Evolutionary conservation across 2,797 vertebrate species (phyloP).

Genomic region (Chrosomus eos): DNA sequence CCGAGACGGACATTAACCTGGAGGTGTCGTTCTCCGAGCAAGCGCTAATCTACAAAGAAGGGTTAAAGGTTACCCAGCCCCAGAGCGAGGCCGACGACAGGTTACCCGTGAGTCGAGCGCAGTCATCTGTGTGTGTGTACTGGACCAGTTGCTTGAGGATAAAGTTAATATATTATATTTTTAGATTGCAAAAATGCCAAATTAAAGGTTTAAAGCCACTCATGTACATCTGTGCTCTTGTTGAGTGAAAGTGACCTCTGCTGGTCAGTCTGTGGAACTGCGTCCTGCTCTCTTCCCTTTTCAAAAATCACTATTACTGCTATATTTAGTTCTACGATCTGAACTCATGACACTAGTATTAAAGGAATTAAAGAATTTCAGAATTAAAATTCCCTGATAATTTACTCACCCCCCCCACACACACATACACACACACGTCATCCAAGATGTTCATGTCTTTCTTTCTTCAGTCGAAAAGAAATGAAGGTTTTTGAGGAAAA

Average conservation of each 20-base stretch:
- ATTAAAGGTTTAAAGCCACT: background rate
- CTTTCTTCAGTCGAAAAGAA: too few relatives aligned
- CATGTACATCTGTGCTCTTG: background rate
- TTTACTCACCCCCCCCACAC: too few relatives aligned
- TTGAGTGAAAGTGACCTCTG: constrained; percentile 51
- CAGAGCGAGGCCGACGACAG: constrained; percentile 78
- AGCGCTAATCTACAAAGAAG: constrained; percentile 85
- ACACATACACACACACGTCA: too few relatives aligned
- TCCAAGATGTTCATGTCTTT: too few relatives aligned
- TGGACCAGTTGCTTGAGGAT: background rate
- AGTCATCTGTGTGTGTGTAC: constrained; percentile 6
- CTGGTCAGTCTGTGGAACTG: constrained; percentile 36
- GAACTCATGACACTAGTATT: background rate
- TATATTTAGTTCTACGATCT: background rate
- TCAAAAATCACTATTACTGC: background rate
- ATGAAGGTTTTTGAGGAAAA: too few relatives aligned
- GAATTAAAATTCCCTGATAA: too few relatives aligned
- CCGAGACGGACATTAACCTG: constrained; percentile 87
- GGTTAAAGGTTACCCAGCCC: constrained; percentile 68
- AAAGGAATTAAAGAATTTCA: too few relatives aligned
- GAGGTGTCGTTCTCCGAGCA: constrained; percentile 95
- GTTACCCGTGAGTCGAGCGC: constrained; percentile 82
- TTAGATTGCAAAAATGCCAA: background rate
- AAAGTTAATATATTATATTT: background rate
- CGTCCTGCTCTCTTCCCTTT: background rate